phyloP scores from a whole-genome alignment of 1,140 invertebrate genomes.

The Planococcus citri region DNA sequence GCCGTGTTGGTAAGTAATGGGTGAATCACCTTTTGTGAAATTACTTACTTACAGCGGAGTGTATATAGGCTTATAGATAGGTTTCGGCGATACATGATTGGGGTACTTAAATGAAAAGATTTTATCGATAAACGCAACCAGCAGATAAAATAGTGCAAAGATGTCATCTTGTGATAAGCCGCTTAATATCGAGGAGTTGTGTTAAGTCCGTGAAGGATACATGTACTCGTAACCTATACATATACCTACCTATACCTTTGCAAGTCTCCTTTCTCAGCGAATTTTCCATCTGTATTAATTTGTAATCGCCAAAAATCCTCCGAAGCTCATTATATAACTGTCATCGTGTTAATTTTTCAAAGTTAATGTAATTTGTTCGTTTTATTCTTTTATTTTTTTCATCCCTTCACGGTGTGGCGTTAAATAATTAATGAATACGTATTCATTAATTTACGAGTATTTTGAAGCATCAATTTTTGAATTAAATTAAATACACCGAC shows the following conservation, averaged over 20 bases:
- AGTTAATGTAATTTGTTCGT: neutral
- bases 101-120: too few relatives aligned
- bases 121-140: too few relatives aligned
- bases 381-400: neutral
- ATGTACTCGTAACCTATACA: too few relatives aligned
- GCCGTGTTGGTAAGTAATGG: too few relatives aligned
- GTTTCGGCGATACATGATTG: too few relatives aligned
- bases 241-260: neutral
- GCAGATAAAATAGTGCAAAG: too few relatives aligned
- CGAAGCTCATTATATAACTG: neutral
- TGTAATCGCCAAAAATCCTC: neutral
- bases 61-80: too few relatives aligned
- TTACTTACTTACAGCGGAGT: too few relatives aligned
- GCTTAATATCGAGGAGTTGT: too few relatives aligned
- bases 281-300: neutral
- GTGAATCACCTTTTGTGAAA: too few relatives aligned
- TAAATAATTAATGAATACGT: constrained; percentile 7
- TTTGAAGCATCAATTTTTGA: neutral
- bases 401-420: neutral
- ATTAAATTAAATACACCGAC: neutral
- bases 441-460: constrained; percentile 3
- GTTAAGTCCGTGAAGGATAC: too few relatives aligned
- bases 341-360: constrained; percentile 3
- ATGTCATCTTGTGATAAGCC: too few relatives aligned
- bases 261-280: neutral